Percentiles rank a stretch among this genome's conserved stretches.
phyloP scores from a whole-genome alignment of 2,113 vertebrate species.

The Sylvilagus bachmani region DNA sequence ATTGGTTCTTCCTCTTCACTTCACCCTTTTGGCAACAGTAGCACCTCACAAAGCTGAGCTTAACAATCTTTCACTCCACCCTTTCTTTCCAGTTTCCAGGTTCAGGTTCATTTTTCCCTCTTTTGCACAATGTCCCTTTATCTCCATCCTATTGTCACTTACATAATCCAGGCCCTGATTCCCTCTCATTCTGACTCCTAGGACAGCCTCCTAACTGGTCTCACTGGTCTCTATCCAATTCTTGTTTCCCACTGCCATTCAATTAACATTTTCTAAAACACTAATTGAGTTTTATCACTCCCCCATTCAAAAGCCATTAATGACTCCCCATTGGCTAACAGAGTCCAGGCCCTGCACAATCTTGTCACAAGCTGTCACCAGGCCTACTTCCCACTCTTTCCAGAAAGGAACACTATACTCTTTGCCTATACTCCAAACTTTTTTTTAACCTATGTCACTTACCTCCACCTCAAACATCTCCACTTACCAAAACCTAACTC shows the following conservation, averaged over 20 bases:
- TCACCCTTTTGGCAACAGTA: neutral
- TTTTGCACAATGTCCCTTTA: neutral
- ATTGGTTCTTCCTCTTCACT: neutral
- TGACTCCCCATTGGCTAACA: neutral
- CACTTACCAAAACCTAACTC: neutral
- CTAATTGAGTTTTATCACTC: neutral
- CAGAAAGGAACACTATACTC: neutral
- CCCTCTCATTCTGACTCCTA: neutral
- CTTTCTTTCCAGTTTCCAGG: neutral
- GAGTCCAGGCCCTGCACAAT: neutral
- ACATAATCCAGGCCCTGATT: neutral
- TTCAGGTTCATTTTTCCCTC: neutral
- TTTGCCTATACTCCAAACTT: neutral
- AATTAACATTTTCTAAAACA: constrained; percentile 20
- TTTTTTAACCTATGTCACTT: neutral
- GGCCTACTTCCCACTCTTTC: neutral
- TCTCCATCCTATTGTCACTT: neutral
- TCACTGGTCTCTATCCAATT: neutral
- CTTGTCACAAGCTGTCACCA: neutral
- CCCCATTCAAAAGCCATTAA: neutral
- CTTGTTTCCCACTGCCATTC: neutral
- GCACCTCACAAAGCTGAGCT: neutral
- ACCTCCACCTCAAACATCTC: neutral
- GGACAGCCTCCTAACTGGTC: neutral
- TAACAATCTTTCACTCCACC: neutral